phyloP scores from a whole-genome alignment of 2,113 vertebrate species.

The Geococcyx californianus region DNA sequence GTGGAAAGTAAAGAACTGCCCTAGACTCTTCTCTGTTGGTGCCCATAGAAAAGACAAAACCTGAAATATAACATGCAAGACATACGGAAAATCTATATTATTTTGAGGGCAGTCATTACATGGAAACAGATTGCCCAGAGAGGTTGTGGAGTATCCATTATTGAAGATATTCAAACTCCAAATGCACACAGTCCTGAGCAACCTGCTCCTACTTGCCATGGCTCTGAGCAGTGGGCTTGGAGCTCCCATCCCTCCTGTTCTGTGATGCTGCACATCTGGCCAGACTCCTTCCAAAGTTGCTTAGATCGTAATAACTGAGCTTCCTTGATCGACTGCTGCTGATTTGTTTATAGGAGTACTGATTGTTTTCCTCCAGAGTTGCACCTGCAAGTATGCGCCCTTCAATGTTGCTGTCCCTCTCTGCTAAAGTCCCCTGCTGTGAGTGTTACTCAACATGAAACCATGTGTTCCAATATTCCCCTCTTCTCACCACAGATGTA shows the following conservation, averaged over 20 bases:
- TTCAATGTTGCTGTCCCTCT: not conserved
- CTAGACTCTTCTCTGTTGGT: not conserved
- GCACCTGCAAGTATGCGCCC: not conserved
- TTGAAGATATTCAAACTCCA: not conserved
- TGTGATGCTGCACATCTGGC: not conserved
- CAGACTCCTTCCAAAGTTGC: not conserved
- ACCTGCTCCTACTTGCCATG: not conserved
- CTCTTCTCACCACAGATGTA: not conserved
- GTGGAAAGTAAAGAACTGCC: not conserved
- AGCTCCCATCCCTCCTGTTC: not conserved
- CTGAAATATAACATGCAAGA: not conserved
- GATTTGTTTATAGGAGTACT: not conserved
- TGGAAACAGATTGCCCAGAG: not conserved
- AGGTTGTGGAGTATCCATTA: not conserved
- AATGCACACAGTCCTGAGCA: not conserved
- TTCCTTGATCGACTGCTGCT: not conserved
- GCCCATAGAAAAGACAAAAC: not conserved
- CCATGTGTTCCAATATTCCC: not conserved
- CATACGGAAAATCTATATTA: fast-evolving
- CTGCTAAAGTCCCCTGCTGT: not conserved
- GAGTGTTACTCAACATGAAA: not conserved
- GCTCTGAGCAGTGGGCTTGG: not conserved
- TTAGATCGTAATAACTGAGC: not conserved
- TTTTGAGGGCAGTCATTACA: not conserved
- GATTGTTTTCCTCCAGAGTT: not conserved